These are phyloP conservation scores for Aramus guarauna DNA, from an alignment of 2,113 vertebrate species.

Conservation along the genomic window DNA sequence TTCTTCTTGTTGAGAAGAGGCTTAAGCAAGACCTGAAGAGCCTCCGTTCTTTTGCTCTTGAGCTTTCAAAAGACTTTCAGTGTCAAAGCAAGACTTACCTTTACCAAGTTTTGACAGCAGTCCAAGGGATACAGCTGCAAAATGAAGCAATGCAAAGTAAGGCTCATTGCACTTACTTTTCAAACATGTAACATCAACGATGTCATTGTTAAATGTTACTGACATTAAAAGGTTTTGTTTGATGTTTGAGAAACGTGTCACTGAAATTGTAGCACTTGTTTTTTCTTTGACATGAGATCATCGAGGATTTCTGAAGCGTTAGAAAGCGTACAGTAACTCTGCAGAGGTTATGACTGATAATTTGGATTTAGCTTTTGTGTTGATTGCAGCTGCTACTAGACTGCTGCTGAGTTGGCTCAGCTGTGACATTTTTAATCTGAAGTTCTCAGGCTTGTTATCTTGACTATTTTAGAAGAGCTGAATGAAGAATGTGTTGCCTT, in stretches of 20 bases:
- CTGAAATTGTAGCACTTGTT: not conserved
- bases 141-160: conserved; percentile 55
- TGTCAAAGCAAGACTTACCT: not conserved
- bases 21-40: conserved; percentile 52
- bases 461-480: not conserved
- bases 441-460: not conserved
- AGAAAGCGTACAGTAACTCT: not conserved
- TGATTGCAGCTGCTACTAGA: not conserved
- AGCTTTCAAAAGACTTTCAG: not conserved
- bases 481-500: not conserved
- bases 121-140: conserved; percentile 6
- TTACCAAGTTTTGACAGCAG: not conserved
- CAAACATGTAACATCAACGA: not conserved
- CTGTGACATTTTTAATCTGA: not conserved
- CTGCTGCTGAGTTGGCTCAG: not conserved
- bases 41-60: conserved; percentile 7
- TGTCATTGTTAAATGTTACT: not conserved
- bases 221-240: not conserved
- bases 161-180: not conserved
- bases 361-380: not conserved
- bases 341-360: not conserved
- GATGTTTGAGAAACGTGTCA: not conserved
- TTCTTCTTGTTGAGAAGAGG: not conserved
- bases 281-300: not conserved
- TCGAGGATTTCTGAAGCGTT: not conserved